Evolutionary conservation across 2,888 invertebrate genomes (phyloP).

Genomic region (Rhingia rostrata): DNA sequence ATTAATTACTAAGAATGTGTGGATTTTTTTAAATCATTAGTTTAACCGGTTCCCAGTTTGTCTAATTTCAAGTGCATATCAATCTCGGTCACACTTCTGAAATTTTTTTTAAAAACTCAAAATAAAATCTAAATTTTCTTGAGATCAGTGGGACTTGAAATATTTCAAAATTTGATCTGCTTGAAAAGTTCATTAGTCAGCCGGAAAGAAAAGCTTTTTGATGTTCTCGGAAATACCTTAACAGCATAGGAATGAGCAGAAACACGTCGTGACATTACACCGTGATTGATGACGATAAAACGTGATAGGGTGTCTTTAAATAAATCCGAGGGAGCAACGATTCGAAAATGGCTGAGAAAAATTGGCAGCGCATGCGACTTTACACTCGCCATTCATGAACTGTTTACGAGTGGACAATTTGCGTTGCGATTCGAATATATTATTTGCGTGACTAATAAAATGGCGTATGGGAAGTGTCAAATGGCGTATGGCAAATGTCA

Average conservation of each 20-base stretch:
- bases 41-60: too few relatives aligned
- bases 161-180: too few relatives aligned
- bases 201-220: neutral
- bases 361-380: neutral
- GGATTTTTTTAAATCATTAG: neutral
- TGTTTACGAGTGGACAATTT: neutral
- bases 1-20: neutral
- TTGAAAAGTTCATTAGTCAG: slow-evolving; percentile 5
- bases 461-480: too few relatives aligned
- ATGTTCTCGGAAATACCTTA: slow-evolving; percentile 6
- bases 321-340: neutral
- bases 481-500: too few relatives aligned
- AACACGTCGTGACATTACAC: neutral
- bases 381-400: neutral
- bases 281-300: slow-evolving; percentile 14
- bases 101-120: too few relatives aligned
- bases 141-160: too few relatives aligned
- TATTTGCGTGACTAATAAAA: too few relatives aligned
- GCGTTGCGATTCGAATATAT: too few relatives aligned
- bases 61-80: too few relatives aligned
- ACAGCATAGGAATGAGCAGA: slow-evolving; percentile 4
- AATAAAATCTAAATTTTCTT: too few relatives aligned
- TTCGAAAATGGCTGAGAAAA: neutral
- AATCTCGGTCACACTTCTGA: neutral
- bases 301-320: slow-evolving; percentile 31